Base-by-base conservation (phyloP, 2,797 vertebrate species). In the Sebastiscus tertius region DNA sequence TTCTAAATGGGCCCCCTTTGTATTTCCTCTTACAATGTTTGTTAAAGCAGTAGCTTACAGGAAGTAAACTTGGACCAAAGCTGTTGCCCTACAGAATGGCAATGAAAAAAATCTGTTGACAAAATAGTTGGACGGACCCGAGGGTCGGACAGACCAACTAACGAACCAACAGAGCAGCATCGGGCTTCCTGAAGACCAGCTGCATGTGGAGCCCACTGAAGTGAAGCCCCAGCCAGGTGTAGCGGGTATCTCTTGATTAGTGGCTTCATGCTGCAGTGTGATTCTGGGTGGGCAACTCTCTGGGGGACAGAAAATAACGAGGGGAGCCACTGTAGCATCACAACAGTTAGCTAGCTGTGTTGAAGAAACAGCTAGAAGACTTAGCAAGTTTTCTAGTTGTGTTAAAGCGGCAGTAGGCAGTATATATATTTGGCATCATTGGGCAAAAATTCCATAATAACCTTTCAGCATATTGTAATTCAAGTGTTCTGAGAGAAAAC, bases 401-500 rank as follows among this genome's bases (percentile, higher is more conserved):
- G 18, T 33, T 64, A 27, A 42, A 42, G 39, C 16, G 39, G 39
- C 39, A 42, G 39, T 42, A 42, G 39, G 13, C 39, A 16, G 0
- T 42, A 0, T 42, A 0, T 42, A 0, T 42, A 0, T 42, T 42
- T 42, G 39, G 39, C 39, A 42, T 42, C 13, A 42, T 42, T 42
- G 0, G 39, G 0, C 2, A 42, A 16, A 42, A 16, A 42, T 1
- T 16, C 39, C 39, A 42, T 42, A 42, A 42, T 42, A 42, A 42
- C 14, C 39, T 42, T 42, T 42, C 39, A 39, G 5, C 5, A 14
- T 14, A 42, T 42, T 0, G 39, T 42, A 14, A 14, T 42, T 42
- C 6, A 42, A 42, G 39, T 42, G 39, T 42, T 42, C 39, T 42
- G 39, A 42, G 39, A 42, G 39, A 42, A 0, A 42, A 42, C 39